These are phyloP conservation scores for Bombus balteatus DNA, from an alignment of 1,140 invertebrate genomes.

Conservation along the genomic window DNA sequence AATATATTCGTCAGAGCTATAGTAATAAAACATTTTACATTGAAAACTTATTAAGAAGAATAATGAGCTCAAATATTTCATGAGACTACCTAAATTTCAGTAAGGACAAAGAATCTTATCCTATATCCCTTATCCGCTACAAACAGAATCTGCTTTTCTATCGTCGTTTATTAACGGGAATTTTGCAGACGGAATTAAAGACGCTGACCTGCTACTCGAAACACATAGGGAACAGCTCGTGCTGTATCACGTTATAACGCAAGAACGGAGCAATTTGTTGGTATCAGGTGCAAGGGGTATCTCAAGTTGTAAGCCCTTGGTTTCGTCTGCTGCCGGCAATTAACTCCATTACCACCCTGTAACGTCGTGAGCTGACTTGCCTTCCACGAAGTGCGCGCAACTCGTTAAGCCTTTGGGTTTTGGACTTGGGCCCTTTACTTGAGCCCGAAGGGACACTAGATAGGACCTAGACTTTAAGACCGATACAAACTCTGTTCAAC, in stretches of 20 bases:
- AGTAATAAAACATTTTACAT: too few species aligned
- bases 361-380: constrained; percentile 75
- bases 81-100: background rate
- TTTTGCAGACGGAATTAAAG: constrained; percentile 45
- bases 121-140: too few species aligned
- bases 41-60: too few species aligned
- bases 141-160: background rate
- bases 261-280: constrained; percentile 80
- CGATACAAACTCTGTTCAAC: constrained; percentile 2
- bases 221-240: constrained; percentile 23
- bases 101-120: background rate
- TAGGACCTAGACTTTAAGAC: constrained; percentile 45
- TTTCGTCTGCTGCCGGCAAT: constrained; percentile 74
- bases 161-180: background rate
- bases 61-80: background rate
- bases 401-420: constrained; percentile 79
- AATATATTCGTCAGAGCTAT: too few species aligned
- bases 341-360: constrained; percentile 82
- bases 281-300: constrained; percentile 80
- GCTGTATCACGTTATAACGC: constrained; percentile 73
- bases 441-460: constrained; percentile 61
- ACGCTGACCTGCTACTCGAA: constrained; percentile 48
- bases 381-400: constrained; percentile 69
- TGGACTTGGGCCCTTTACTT: constrained; percentile 67
- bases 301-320: constrained; percentile 80